Percentiles rank a stretch among this genome's conserved stretches.
Evolutionary conservation across 2,797 vertebrate genomes (phyloP).

Genomic region (Orientallactaga sibirica): DNA sequence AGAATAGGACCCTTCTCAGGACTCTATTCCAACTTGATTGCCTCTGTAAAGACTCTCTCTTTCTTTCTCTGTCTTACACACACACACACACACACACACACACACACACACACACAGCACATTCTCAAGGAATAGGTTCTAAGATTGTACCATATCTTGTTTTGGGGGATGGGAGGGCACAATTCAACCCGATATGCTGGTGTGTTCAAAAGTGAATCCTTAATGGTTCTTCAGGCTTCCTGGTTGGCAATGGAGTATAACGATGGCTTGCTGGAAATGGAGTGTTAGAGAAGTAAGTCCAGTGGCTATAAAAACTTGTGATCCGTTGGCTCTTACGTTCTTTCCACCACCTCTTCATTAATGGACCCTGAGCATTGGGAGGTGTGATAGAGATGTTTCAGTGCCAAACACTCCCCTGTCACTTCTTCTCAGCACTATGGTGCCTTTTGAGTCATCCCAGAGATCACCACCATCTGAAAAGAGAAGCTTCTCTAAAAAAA

Average conservation of each 20-base stretch:
- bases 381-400: too few relatives aligned
- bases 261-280: neutral
- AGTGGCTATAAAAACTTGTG: neutral
- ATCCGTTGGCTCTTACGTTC: too few relatives aligned
- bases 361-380: too few relatives aligned
- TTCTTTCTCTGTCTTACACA: too few relatives aligned
- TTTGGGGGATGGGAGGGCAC: neutral
- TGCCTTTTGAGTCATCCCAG: too few relatives aligned
- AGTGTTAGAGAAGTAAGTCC: neutral
- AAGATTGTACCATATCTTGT: neutral
- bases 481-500: too few relatives aligned
- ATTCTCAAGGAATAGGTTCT: neutral
- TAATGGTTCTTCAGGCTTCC: neutral
- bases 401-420: too few relatives aligned
- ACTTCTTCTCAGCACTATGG: too few relatives aligned
- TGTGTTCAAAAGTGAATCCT: conserved; percentile 8
- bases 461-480: too few relatives aligned
- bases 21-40: neutral
- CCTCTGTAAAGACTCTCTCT: neutral
- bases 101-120: too few relatives aligned
- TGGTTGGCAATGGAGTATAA: neutral
- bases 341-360: too few relatives aligned
- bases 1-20: neutral
- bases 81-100: too few relatives aligned
- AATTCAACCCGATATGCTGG: neutral